phyloP scores from a whole-genome alignment of 2,888 invertebrate species.

The Megaustenia siamemsis region DNA sequence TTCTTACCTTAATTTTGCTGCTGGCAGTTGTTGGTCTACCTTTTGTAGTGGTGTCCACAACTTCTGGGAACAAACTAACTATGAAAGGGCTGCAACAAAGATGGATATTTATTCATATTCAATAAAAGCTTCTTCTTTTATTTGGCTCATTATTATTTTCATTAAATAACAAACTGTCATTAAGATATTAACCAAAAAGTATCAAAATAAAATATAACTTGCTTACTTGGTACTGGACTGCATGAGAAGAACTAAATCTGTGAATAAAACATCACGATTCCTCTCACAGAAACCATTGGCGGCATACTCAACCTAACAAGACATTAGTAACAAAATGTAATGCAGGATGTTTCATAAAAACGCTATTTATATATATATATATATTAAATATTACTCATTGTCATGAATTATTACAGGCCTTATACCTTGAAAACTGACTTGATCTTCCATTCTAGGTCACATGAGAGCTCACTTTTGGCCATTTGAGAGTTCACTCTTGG shows the following conservation, averaged over 20 bases:
- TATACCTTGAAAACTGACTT: too few species aligned
- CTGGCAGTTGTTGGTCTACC: slow-evolving; percentile 85
- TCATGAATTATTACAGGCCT: too few species aligned
- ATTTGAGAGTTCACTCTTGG: too few species aligned
- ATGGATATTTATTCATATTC: neutral
- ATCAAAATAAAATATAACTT: neutral
- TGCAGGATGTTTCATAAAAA: neutral
- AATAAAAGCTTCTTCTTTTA: neutral
- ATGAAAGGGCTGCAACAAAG: slow-evolving; percentile 82
- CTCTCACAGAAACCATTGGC: slow-evolving; percentile 86
- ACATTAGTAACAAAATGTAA: neutral
- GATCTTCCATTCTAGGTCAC: too few species aligned
- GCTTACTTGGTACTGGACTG: slow-evolving; percentile 84
- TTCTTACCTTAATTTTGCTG: slow-evolving; percentile 83
- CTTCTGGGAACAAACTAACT: slow-evolving; percentile 83
- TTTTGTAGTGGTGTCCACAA: slow-evolving; percentile 81
- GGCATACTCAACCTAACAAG: slow-evolving; percentile 82
- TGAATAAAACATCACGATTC: slow-evolving; percentile 85
- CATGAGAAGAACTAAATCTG: slow-evolving; percentile 86
- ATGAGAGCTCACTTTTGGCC: too few species aligned
- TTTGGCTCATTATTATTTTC: neutral
- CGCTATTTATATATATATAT: too few species aligned
- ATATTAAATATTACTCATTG: too few species aligned
- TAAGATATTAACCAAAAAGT: neutral
- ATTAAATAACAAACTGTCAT: neutral